phyloP scores from a whole-genome alignment of 2,797 vertebrate genomes.

The Gymnodraco acuticeps region DNA sequence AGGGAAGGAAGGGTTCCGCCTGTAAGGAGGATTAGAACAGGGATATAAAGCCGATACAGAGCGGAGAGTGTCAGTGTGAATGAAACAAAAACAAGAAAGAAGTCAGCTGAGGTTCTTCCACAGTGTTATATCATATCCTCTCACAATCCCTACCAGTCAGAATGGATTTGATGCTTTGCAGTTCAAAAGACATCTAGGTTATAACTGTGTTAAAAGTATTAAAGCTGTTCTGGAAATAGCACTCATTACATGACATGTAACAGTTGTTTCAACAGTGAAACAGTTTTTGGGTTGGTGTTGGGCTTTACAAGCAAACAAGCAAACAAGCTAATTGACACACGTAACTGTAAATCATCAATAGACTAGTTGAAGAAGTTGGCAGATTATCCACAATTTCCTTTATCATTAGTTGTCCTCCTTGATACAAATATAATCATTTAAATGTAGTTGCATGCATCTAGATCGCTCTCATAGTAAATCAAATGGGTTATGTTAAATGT shows the following conservation, averaged over 20 bases:
- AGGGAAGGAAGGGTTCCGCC: slow-evolving; percentile 22
- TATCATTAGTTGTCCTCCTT: too few relatives aligned
- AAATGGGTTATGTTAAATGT: too few relatives aligned
- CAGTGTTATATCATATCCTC: not conserved
- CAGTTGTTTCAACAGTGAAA: too few relatives aligned
- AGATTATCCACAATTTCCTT: not conserved
- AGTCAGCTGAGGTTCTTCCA: slow-evolving; percentile 4
- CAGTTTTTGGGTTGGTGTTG: not conserved
- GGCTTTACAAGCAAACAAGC: not conserved
- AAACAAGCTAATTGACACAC: not conserved
- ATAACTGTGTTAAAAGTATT: too few relatives aligned
- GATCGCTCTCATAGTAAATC: too few relatives aligned
- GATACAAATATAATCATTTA: not conserved
- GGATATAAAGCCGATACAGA: slow-evolving; percentile 57
- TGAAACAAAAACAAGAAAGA: slow-evolving; percentile 24
- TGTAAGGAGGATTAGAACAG: slow-evolving; percentile 61
- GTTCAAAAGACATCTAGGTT: not conserved
- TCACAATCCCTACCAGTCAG: not conserved
- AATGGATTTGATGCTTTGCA: not conserved
- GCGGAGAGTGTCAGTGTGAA: slow-evolving; percentile 4
- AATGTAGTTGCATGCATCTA: too few relatives aligned
- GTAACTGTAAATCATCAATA: not conserved
- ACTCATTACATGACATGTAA: not conserved
- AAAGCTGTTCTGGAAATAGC: too few relatives aligned
- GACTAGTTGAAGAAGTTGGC: not conserved